Percentiles rank a stretch among this genome's conserved stretches.
Evolutionary conservation across 2,888 invertebrate genomes (phyloP).

Genomic region (Rhamnusium bicolor): DNA sequence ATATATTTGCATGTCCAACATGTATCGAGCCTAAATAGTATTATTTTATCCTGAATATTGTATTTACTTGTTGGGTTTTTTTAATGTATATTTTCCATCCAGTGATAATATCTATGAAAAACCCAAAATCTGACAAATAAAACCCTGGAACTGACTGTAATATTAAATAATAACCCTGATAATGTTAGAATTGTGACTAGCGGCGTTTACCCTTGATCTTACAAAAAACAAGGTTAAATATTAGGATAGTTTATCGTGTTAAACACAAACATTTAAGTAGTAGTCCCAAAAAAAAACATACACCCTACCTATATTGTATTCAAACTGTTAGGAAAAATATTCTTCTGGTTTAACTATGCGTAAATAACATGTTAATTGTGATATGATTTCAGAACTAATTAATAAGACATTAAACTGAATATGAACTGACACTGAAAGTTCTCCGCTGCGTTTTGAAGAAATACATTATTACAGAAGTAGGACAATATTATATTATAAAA

Average conservation of each 20-base stretch:
- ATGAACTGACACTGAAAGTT: too few species aligned
- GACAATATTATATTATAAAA: too few species aligned
- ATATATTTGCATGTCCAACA: slow-evolving; percentile 40
- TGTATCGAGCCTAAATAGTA: slow-evolving; percentile 35
- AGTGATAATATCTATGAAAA: slow-evolving; percentile 9
- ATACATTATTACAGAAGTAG: too few species aligned
- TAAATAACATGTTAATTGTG: too few species aligned
- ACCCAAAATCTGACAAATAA: slow-evolving; percentile 48
- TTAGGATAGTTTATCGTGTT: slow-evolving; percentile 65
- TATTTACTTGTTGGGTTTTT: slow-evolving; percentile 21
- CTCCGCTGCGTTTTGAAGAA: too few species aligned
- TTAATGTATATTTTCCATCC: slow-evolving; percentile 25
- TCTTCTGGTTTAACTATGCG: too few species aligned
- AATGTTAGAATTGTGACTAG: slow-evolving; percentile 71
- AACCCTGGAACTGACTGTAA: slow-evolving; percentile 54
- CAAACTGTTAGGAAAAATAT: neutral
- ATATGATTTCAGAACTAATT: too few species aligned
- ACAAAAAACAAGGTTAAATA: slow-evolving; percentile 61
- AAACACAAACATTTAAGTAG: slow-evolving; percentile 58
- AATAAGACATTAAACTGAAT: too few species aligned
- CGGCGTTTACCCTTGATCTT: slow-evolving; percentile 68
- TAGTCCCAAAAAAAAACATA: slow-evolving; percentile 16
- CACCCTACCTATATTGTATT: slow-evolving; percentile 9
- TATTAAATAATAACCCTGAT: slow-evolving; percentile 39
- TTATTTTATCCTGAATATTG: slow-evolving; percentile 20